Conservation (phyloP, 2,888 invertebrate species). For the Oscheius sp. region DNA sequence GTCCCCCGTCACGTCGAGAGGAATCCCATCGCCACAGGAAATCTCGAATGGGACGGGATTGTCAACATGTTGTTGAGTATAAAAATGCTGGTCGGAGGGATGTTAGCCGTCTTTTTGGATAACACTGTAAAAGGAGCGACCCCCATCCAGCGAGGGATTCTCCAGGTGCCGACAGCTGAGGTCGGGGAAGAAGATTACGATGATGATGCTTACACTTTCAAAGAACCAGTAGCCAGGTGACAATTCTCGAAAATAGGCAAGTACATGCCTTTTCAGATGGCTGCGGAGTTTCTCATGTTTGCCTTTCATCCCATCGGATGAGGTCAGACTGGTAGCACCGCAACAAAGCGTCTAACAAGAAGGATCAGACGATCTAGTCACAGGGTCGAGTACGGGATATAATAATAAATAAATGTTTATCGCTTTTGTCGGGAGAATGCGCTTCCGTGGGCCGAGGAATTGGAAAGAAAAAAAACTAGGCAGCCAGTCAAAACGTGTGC, state of each 20-base stretch:
- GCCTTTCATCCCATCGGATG: constrained; percentile 7
- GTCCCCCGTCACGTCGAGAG: constrained; percentile 60
- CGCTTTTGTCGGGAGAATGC: too few species aligned
- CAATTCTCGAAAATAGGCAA: background rate
- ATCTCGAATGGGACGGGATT: constrained; percentile 56
- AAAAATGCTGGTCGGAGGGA: constrained; percentile 74
- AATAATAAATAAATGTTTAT: too few species aligned
- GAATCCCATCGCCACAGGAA: constrained; percentile 51
- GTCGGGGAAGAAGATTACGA: background rate
- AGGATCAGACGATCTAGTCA: background rate
- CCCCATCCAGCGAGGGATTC: constrained; percentile 57
- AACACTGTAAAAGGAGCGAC: constrained; percentile 70
- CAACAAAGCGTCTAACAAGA: background rate
- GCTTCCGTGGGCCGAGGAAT: too few species aligned
- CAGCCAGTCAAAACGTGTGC: too few species aligned
- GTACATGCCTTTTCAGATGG: background rate
- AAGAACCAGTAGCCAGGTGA: constrained; percentile 2
- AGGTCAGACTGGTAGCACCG: background rate
- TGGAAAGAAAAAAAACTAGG: too few species aligned
- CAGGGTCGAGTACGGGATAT: too few species aligned
- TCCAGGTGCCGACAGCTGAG: constrained; percentile 9
- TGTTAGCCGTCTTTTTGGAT: constrained; percentile 75
- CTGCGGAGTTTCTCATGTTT: constrained; percentile 9
- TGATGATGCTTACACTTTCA: constrained; percentile 17
- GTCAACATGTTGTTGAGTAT: constrained; percentile 68